phyloP scores from a whole-genome alignment of 2,888 invertebrate genomes.

The Chironomus tentans region DNA sequence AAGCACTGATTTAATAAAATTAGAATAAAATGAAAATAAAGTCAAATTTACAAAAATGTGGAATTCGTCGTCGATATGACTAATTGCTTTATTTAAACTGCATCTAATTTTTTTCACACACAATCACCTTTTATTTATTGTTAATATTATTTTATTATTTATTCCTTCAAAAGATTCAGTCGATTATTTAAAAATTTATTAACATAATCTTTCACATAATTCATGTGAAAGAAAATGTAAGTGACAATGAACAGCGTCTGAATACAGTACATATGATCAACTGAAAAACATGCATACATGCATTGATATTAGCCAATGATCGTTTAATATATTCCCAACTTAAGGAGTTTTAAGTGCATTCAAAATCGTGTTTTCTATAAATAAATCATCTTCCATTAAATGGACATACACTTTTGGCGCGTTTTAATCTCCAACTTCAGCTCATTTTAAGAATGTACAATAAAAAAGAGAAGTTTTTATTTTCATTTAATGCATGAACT shows the following conservation, averaged over 20 bases:
- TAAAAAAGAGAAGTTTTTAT: conserved; percentile 2
- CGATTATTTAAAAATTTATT: conserved; percentile 8
- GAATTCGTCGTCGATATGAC: too few species aligned
- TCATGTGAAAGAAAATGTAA: neutral
- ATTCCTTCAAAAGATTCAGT: neutral
- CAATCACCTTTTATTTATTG: too few species aligned
- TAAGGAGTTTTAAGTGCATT: neutral
- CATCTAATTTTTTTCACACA: too few species aligned
- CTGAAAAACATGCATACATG: neutral
- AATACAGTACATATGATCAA: neutral
- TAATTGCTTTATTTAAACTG: too few species aligned
- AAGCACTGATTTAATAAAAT: too few species aligned
- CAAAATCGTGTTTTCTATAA: conserved; percentile 22
- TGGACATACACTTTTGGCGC: conserved; percentile 5
- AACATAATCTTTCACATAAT: conserved; percentile 26
- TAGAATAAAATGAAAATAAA: too few species aligned
- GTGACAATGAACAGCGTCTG: conserved; percentile 5
- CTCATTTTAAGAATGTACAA: neutral
- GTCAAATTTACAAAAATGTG: too few species aligned
- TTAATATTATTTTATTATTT: too few species aligned
- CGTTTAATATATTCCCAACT: conserved; percentile 4
- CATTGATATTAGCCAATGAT: conserved; percentile 17
- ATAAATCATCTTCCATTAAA: conserved; percentile 20
- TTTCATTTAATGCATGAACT: conserved; percentile 6
- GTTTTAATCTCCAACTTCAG: neutral